phyloP scores from a whole-genome alignment of 2,797 vertebrate species.

The Gymnopithys bicolor region DNA sequence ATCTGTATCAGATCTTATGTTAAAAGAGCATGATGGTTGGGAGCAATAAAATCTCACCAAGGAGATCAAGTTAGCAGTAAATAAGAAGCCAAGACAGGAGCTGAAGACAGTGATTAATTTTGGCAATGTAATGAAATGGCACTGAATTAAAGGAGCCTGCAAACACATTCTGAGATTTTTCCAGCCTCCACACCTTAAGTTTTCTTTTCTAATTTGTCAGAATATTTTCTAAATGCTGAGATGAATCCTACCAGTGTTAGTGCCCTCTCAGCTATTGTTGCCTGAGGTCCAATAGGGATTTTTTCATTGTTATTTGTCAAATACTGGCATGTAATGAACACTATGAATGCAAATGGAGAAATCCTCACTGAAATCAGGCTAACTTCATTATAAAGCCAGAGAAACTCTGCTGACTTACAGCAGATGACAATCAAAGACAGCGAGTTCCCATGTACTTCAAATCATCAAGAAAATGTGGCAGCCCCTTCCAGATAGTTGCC shows the following conservation, averaged over 20 bases:
- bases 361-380: background rate
- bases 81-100: constrained; percentile 36
- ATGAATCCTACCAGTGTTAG: background rate
- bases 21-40: constrained; percentile 5
- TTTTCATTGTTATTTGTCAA: background rate
- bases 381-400: background rate
- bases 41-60: constrained; percentile 42
- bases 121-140: constrained; percentile 15
- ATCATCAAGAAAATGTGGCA: background rate
- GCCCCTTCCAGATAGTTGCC: background rate
- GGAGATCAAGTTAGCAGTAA: constrained; percentile 40
- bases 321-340: background rate
- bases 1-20: background rate
- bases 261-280: background rate
- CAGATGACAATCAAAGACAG: background rate
- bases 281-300: background rate
- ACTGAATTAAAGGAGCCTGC: constrained; percentile 9
- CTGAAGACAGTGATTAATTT: constrained; percentile 55
- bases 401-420: background rate
- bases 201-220: background rate
- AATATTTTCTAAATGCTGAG: background rate
- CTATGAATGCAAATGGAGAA: background rate
- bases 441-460: background rate
- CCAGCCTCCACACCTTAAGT: background rate
- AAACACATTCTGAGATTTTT: constrained; percentile 1